Percentiles rank a stretch among this genome's conserved stretches.
phyloP scores from a whole-genome alignment of 2,113 vertebrate species.

The Pyrgilauda ruficollis region DNA sequence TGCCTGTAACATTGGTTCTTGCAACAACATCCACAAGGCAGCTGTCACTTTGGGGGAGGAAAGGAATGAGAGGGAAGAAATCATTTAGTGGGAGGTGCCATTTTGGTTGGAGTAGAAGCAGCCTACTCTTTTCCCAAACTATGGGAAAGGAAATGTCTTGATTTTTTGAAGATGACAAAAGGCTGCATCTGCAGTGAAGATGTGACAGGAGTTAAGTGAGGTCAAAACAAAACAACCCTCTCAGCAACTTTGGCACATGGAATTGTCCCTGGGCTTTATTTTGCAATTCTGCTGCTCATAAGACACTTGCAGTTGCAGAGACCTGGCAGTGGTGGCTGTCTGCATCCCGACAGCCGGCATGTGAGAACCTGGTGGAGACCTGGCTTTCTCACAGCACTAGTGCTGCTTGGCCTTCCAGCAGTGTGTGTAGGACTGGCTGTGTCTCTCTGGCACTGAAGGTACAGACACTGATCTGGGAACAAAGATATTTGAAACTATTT shows the following conservation, averaged over 20 bases:
- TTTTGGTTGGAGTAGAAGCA: background rate
- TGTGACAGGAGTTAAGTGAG: background rate
- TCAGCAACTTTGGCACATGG: background rate
- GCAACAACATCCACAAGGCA: background rate
- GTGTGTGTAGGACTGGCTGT: background rate
- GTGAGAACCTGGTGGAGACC: background rate
- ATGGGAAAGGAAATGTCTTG: conserved; percentile 20
- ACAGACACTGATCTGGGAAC: background rate
- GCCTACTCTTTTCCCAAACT: background rate
- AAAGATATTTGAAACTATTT: background rate
- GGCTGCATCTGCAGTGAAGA: background rate
- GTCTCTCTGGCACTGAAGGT: background rate
- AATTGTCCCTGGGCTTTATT: background rate
- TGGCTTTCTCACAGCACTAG: background rate
- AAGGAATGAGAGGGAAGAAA: background rate
- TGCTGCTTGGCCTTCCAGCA: background rate
- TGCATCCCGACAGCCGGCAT: rapidly evolving
- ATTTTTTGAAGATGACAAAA: background rate
- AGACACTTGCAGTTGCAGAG: background rate
- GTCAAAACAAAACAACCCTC: background rate
- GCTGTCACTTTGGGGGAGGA: background rate
- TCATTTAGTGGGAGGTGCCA: background rate
- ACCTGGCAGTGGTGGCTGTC: background rate
- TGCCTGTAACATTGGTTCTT: background rate
- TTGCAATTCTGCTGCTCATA: background rate